Base-by-base conservation (phyloP, 2,888 invertebrate species). In the Phyto melanocephala region DNA sequence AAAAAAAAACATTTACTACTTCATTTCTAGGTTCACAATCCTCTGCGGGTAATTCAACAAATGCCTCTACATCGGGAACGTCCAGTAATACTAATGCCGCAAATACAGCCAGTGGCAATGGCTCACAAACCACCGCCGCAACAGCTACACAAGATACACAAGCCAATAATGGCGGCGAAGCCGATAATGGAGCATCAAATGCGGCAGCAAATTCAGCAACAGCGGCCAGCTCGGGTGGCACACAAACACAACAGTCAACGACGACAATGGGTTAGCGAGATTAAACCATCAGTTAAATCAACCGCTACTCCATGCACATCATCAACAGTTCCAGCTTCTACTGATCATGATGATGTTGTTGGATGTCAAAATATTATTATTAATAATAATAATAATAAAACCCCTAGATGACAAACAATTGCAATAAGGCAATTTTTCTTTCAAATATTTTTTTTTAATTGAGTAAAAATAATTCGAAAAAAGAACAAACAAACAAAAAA, bases 181-280 rank as follows among this genome's bases (percentile, higher is more conserved):
- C 75, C 68, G 85, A 84, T 40, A 82, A 84, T 79, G 72, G 62
- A 37, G 68, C 84, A 77, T 68, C 85, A 52, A 80, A 83, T 78
- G 84, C 83, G 45, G 85, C 84, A 65, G 81, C 77, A 58, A 77
- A 83, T 45, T 58, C 76, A 70, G 80, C 85, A 80, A 85, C 83
- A 78, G 76, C 84, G 28, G 74, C 71, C 67, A 84, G 79, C 58
- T 63, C 83, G 70, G 78, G 74, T 78, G 84, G 79, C 22, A 84
- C 81, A 60, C 86, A 85, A 85, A 85, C 86, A 86, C 88, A 87
- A 84, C 87, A 87, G 85, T 86, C 88, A 86, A 87, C 89, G 87
- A 87, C 89, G 86, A 88, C 89, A 87, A 88, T 89, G 89, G 89
- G 89, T 89, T 89, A 89, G 89, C 89, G 86, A 85, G 85, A 83